These are phyloP conservation scores for Drosophila lacicola DNA, from an alignment of 2,888 invertebrate species.

Conservation along the genomic window DNA sequence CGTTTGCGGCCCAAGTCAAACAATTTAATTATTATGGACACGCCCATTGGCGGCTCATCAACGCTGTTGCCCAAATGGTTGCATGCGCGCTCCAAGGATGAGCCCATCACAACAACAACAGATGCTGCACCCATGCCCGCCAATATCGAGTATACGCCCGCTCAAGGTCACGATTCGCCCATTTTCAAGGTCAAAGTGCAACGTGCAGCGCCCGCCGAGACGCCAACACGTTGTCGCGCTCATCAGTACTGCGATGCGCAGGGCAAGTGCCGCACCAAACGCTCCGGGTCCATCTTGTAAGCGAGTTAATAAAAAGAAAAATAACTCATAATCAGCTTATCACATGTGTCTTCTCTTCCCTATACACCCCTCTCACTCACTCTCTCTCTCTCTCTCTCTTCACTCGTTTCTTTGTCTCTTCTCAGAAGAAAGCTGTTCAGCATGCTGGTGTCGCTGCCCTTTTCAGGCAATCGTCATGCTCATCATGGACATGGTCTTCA, in stretches of 20 bases:
- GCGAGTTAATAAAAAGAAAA: conserved; percentile 41
- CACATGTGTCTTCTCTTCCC: conserved; percentile 16
- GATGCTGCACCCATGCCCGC: conserved; percentile 17
- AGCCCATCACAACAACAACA: conserved; percentile 47
- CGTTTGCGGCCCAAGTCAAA: conserved; percentile 49
- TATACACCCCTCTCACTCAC: conserved; percentile 3
- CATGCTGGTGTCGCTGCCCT: conserved; percentile 77
- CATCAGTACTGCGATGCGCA: conserved; percentile 72
- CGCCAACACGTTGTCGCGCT: conserved; percentile 64
- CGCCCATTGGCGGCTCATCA: conserved; percentile 44
- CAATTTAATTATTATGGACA: conserved; percentile 66
- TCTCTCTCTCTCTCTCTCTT: neutral
- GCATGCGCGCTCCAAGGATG: conserved; percentile 62
- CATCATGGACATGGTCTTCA: conserved; percentile 52
- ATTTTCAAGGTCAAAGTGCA: conserved; percentile 77
- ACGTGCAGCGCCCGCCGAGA: conserved; percentile 46
- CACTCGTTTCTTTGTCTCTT: conserved; percentile 18
- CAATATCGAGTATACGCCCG: conserved; percentile 61
- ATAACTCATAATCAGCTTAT: conserved; percentile 60
- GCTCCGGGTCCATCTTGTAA: conserved; percentile 80
- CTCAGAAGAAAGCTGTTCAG: conserved; percentile 73
- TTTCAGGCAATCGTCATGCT: conserved; percentile 55
- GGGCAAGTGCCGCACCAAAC: conserved; percentile 74
- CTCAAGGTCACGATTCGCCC: conserved; percentile 67
- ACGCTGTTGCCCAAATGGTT: conserved; percentile 43